phyloP scores from a whole-genome alignment of 1,140 invertebrate species.

The Cotesia typhae region DNA sequence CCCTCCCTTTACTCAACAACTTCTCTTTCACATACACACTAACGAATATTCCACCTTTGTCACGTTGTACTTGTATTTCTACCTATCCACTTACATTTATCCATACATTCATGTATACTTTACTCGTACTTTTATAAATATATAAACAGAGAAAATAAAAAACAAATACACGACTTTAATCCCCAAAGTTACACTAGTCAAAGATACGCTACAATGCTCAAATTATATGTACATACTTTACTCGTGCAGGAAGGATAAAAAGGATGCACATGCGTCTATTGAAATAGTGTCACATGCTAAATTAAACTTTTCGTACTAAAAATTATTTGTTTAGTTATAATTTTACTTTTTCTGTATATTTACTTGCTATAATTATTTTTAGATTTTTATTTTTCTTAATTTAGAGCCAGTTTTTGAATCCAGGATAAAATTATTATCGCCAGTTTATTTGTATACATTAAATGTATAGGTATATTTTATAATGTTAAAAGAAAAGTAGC shows the following conservation, averaged over 20 bases:
- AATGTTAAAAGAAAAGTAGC: no score
- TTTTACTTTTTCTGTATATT: neutral
- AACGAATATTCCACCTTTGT: constrained; percentile 22
- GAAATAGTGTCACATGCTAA: constrained; percentile 31
- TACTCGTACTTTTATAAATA: no score
- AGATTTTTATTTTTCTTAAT: no score
- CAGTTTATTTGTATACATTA: no score
- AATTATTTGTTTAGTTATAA: neutral
- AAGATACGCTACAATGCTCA: constrained; percentile 17
- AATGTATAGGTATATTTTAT: no score
- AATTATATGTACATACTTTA: neutral
- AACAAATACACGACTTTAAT: constrained; percentile 38
- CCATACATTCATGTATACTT: constrained; percentile 37
- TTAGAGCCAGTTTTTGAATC: no score
- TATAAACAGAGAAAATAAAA: constrained; percentile 20
- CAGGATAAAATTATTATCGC: no score
- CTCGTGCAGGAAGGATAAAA: constrained; percentile 14
- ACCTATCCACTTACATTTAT: constrained; percentile 25
- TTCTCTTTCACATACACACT: constrained; percentile 35
- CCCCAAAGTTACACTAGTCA: constrained; percentile 35
- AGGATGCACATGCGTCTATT: constrained; percentile 32
- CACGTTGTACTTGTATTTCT: constrained; percentile 32
- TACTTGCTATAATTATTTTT: no score
- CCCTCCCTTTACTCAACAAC: neutral
- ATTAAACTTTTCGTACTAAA: constrained; percentile 6